Conservation (phyloP, 2,797 vertebrate genomes). For the Oceanodroma leucorhoa region DNA sequence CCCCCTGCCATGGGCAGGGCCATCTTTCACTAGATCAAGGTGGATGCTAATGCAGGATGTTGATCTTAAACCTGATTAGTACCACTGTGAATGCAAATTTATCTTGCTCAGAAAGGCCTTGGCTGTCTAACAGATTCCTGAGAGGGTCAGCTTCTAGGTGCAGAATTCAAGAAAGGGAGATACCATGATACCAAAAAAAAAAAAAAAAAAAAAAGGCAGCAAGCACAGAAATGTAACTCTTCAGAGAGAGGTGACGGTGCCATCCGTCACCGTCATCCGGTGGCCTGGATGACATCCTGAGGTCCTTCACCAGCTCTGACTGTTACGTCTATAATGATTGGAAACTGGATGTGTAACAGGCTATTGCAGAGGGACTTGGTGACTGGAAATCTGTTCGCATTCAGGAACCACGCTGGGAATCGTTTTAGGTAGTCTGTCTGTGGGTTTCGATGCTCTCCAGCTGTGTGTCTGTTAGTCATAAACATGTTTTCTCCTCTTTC, state of each 20-base stretch:
- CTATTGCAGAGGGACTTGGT: background rate
- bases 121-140: background rate
- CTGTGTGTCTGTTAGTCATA: conserved; percentile 38
- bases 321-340: background rate
- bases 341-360: background rate
- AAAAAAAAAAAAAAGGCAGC: too few species aligned
- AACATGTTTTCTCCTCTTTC: conserved; percentile 9
- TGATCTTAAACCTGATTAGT: background rate
- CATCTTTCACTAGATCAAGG: background rate
- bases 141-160: background rate
- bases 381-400: background rate
- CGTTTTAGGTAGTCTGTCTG: background rate
- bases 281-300: background rate
- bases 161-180: background rate
- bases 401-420: background rate
- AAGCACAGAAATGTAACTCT: background rate
- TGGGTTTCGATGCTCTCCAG: conserved; percentile 33
- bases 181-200: background rate
- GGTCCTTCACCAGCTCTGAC: background rate
- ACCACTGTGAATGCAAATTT: background rate
- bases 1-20: background rate
- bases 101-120: background rate
- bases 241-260: background rate
- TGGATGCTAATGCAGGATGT: background rate
- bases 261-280: background rate